Base-by-base conservation (phyloP, 1,140 invertebrate species). In the Lordiphosa clarofinis region DNA sequence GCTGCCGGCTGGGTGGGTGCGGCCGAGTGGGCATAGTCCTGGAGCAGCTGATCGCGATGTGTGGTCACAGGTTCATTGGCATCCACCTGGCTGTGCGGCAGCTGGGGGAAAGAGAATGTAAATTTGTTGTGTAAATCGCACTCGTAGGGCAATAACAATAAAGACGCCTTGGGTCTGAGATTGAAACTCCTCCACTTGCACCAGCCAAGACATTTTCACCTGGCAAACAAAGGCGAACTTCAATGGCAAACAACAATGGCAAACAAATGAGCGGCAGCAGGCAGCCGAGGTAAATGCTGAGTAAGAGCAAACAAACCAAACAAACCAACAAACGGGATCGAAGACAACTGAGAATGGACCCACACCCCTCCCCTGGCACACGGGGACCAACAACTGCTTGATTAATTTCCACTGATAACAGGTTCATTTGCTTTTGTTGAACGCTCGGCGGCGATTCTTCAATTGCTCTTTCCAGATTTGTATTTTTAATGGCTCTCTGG, bases 391-490 rank as follows among this genome's bases (percentile, higher is more conserved):
- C 53, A 58, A 67, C 43, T 60, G 66, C 64, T 76, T 86, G 82
- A 86, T 86, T 86, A 87, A 86, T 87, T 86, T 86, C 60, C 40
- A 71, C 82, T 82, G 82, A 86, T 86, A 86, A 87, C 82, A 86
- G 82, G 73, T 86, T 82, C 75, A 87, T 87, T 87, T 86, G 68
- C 75, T 82, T 86, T 82, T 82, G 82, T 82, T 82, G 66, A 69
- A 48, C 21, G 43, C 35, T 31, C 24, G 44, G 56, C 75, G 75
- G 75, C 76, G 73, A 62, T 71, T 82, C 72, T 79, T 79, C 73
- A 84, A 70, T 73, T 73, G 69, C 69, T 84, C 66, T 49, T 50
- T n/a, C 9, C 36, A 73, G 61, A 72, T 65, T 72, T 44, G 31
- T 54, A 46, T 46, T 13, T 68, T 68, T 68, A 59, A 68, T 59